Base-by-base conservation (phyloP, 2,797 vertebrate species). In the Loris lydekkerianus region DNA sequence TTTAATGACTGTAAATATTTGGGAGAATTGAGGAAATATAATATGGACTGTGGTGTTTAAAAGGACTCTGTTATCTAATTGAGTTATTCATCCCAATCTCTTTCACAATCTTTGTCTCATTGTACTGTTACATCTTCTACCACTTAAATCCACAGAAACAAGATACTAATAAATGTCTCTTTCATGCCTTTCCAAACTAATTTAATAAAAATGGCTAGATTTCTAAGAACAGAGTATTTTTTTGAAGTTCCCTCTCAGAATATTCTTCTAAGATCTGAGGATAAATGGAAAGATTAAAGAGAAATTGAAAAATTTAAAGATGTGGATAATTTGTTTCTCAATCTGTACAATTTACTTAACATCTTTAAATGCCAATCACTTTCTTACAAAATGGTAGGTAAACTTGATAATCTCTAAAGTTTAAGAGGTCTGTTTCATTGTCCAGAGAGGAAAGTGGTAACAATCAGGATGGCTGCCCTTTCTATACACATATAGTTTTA, bases 201-300 rank as follows among this genome's bases (percentile, higher is more conserved):
- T 73, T 95, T 95, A 78, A 78, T 89, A 92, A 94, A 94, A 96
- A 91, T 78, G 34, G 25, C 65, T 94, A 53, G 60, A 82, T 89
- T 96, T 96, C 91, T 96, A 93, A 93, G 89, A 95, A 97, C 61
- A 95, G 53, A 56, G 14, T 53, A 91, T 94, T 27, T 72, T 87
- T 95, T 70, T 81, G 60, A 70, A 91, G 56, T 37, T 76, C 25
- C 37, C 29, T 95, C 17, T 92, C 70, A 58, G 17, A 72, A 21
- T 21, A 85, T 7, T 96, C 43, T 93, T 73, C 4, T 93, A 84
- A 21, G 76, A 76, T 96, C 27, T 97, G n/a, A 73, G 31, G 18
- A 29, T n/a, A 93, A 93, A 75, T 82, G n/a, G 31, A 13, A 58
- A 91, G 14, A 72, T 89, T 80, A 37, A 86, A 85, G 70, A 82